These are phyloP conservation scores for Trissolcus basalis DNA, from an alignment of 1,140 invertebrate species.

Conservation along the genomic window DNA sequence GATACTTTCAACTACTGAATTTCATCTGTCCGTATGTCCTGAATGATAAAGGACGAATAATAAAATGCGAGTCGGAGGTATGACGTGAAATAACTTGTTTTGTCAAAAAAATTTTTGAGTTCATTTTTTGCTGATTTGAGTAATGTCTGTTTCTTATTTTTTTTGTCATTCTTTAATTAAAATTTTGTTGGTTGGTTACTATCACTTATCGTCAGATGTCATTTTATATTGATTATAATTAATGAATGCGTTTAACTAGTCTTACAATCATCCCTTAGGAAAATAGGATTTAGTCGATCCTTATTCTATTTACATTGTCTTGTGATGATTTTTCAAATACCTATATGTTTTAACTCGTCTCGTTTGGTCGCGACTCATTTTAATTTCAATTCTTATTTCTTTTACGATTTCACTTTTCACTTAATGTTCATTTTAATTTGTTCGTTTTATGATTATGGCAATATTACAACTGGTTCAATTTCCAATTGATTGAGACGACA, in stretches of 20 bases:
- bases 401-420: background rate
- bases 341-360: conserved; percentile 61
- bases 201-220: conserved; percentile 67
- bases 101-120: conserved; percentile 10
- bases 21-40: background rate
- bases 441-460: too few relatives aligned
- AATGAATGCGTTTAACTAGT: conserved; percentile 69
- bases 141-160: conserved; percentile 12
- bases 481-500: background rate
- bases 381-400: background rate
- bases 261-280: conserved; percentile 66
- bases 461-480: too few relatives aligned
- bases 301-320: conserved; percentile 69
- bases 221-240: conserved; percentile 69
- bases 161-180: conserved; percentile 50
- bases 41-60: conserved; percentile 11
- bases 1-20: conserved; percentile 13
- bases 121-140: conserved; percentile 26
- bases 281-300: conserved; percentile 68
- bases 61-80: conserved; percentile 42
- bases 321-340: conserved; percentile 68
- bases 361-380: conserved; percentile 53
- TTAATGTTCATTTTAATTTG: too few relatives aligned
- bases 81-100: conserved; percentile 35
- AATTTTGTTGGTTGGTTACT: conserved; percentile 65